These are phyloP conservation scores for Oreortyx pictus DNA, from an alignment of 2,797 vertebrate genomes.

Conservation along the genomic window DNA sequence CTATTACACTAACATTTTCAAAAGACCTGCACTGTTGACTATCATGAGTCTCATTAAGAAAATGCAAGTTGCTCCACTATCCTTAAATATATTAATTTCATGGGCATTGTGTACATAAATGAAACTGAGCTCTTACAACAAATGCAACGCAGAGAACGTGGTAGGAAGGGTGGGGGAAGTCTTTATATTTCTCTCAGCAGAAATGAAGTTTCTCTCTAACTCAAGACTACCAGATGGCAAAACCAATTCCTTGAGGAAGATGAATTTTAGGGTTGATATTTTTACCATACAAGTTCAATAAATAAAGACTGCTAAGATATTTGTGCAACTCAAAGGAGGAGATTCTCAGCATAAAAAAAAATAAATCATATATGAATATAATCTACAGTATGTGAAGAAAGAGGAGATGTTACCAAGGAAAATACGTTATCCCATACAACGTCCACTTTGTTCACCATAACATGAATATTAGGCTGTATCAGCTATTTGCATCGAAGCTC, in stretches of 20 bases:
- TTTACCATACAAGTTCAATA: slow-evolving; percentile 31
- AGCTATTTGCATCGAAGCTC: neutral
- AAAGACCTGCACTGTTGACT: neutral
- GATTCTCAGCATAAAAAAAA: neutral
- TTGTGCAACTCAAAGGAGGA: slow-evolving; percentile 38
- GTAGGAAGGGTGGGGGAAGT: neutral
- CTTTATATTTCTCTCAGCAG: slow-evolving; percentile 13
- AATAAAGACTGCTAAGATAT: slow-evolving; percentile 35
- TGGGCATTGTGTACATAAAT: neutral
- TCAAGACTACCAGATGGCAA: slow-evolving; percentile 59
- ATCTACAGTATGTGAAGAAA: neutral
- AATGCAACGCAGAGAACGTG: neutral
- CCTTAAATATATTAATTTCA: slow-evolving; percentile 15
- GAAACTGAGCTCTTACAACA: neutral
- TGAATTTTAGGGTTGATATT: slow-evolving; percentile 55
- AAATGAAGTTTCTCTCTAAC: slow-evolving; percentile 27
- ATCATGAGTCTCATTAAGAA: slow-evolving; percentile 16
- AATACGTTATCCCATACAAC: neutral
- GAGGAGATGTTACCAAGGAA: neutral
- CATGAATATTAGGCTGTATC: neutral
- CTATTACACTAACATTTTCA: slow-evolving; percentile 19
- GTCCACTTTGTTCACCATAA: neutral
- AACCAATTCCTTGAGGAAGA: slow-evolving; percentile 56
- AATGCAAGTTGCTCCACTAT: slow-evolving; percentile 15
- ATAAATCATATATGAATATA: neutral